Evolutionary conservation across 2,888 invertebrate species (phyloP).

Genomic region (Hypomecis atomaria): DNA sequence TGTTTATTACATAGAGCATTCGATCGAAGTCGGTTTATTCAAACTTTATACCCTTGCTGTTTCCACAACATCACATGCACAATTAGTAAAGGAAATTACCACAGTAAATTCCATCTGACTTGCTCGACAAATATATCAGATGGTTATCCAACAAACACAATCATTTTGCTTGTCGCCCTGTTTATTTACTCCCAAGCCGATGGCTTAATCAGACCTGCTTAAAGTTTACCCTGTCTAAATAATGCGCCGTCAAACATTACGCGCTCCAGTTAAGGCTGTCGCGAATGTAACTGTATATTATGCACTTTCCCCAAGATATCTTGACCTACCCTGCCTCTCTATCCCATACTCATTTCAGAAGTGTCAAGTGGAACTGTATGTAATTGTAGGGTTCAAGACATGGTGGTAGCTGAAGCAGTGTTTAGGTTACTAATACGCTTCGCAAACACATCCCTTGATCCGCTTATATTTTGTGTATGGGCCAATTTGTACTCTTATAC

Average conservation of each 20-base stretch:
- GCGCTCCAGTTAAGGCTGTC: conserved; percentile 66
- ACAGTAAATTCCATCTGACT: not conserved
- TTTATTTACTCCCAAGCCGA: conserved; percentile 46
- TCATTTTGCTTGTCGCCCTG: conserved; percentile 31
- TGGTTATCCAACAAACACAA: conserved; percentile 27
- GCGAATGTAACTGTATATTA: conserved; percentile 56
- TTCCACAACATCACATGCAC: too few relatives aligned
- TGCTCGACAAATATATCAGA: conserved; percentile 23
- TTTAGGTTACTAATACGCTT: conserved; percentile 72
- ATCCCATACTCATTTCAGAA: conserved; percentile 20
- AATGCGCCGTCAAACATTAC: conserved; percentile 68
- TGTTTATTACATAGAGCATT: too few relatives aligned
- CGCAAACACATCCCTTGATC: conserved; percentile 68
- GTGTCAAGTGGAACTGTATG: conserved; percentile 30
- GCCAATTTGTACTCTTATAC: conserved; percentile 26
- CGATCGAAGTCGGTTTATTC: too few relatives aligned
- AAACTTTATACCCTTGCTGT: too few relatives aligned
- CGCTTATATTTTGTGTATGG: conserved; percentile 54
- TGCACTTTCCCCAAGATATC: conserved; percentile 50
- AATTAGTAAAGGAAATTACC: not conserved
- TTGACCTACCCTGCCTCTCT: conserved; percentile 48
- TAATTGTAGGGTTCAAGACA: conserved; percentile 46
- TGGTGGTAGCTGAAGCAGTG: conserved; percentile 58
- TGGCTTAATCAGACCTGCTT: conserved; percentile 64
- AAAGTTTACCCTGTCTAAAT: conserved; percentile 66